Percentiles rank a stretch among this genome's conserved stretches.
These are phyloP conservation scores for Apodemus sylvaticus DNA, from an alignment of 2,113 vertebrate genomes.

Conservation along the genomic window DNA sequence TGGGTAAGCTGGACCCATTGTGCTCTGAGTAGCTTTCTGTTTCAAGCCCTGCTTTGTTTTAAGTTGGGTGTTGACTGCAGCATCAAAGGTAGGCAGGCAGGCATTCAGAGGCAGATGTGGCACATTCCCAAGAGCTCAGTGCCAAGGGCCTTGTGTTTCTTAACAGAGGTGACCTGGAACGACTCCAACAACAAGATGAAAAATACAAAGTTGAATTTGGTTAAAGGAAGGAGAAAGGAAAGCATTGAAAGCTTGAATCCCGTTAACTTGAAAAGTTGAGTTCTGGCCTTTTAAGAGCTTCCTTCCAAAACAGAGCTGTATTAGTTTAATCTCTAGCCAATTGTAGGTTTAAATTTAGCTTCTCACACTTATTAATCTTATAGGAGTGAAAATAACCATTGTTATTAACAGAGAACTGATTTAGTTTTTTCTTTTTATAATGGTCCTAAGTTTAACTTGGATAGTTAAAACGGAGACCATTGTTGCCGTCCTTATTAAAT, in stretches of 20 bases:
- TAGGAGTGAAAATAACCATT: conserved; percentile 72
- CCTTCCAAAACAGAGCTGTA: conserved; percentile 75
- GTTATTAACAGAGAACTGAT: conserved; percentile 65
- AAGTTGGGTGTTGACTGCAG: conserved; percentile 74
- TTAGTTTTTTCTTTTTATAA: conserved; percentile 68
- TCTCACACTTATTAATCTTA: conserved; percentile 78
- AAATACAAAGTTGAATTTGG: conserved; percentile 79
- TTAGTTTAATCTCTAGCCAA: conserved; percentile 80
- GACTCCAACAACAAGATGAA: conserved; percentile 80
- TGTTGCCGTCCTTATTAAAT: conserved; percentile 47
- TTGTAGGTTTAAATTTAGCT: conserved; percentile 77
- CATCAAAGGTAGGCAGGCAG: conserved; percentile 76
- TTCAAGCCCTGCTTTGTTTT: conserved; percentile 77
- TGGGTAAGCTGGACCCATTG: conserved; percentile 44
- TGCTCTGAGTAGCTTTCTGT: conserved; percentile 58
- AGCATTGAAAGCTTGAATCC: conserved; percentile 78
- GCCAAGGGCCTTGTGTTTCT: conserved; percentile 81
- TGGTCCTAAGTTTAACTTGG: conserved; percentile 45
- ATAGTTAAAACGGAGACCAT: conserved; percentile 56
- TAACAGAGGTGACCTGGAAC: conserved; percentile 81
- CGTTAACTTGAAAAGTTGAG: conserved; percentile 77
- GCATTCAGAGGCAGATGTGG: conserved; percentile 77
- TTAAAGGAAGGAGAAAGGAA: conserved; percentile 80
- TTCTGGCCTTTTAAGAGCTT: conserved; percentile 81
- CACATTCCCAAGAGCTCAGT: conserved; percentile 74